Conservation (phyloP, 2,888 invertebrate species). For the Harmothoe impar region DNA sequence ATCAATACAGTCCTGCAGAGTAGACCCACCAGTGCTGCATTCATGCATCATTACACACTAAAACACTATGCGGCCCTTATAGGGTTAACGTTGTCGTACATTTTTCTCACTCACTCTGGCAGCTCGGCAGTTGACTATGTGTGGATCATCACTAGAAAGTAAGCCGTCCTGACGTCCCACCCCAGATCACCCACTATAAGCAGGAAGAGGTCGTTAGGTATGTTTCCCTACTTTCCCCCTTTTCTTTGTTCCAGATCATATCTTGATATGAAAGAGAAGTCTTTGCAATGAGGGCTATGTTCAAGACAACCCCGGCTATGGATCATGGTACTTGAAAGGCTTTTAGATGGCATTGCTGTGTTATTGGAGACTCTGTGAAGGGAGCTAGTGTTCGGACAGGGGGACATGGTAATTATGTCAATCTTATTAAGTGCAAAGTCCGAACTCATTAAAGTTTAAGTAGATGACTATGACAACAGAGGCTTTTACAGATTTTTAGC, state of each 20-base stretch:
- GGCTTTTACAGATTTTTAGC: slow-evolving; percentile 26
- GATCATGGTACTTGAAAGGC: not conserved
- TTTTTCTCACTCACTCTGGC: too few relatives aligned
- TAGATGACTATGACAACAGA: slow-evolving; percentile 7
- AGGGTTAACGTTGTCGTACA: too few relatives aligned
- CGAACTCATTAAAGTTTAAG: slow-evolving; percentile 43
- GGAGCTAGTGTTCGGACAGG: not conserved
- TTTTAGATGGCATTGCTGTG: not conserved
- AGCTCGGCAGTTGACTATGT: too few relatives aligned
- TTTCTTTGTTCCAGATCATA: not conserved
- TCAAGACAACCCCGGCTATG: not conserved
- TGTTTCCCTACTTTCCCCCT: too few relatives aligned
- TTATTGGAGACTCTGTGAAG: not conserved
- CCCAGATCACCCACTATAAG: too few relatives aligned
- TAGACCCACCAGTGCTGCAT: too few relatives aligned
- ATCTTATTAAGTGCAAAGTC: slow-evolving; percentile 2
- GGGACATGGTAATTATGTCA: not conserved
- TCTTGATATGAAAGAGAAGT: not conserved
- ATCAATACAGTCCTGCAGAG: too few relatives aligned
- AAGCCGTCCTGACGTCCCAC: too few relatives aligned
- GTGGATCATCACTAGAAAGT: too few relatives aligned
- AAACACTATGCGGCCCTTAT: too few relatives aligned
- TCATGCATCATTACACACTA: too few relatives aligned
- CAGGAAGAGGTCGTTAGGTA: too few relatives aligned
- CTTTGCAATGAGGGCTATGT: not conserved